Evolutionary conservation across 1,140 invertebrate species (phyloP).

Genomic region (Coptotermes formosanus): DNA sequence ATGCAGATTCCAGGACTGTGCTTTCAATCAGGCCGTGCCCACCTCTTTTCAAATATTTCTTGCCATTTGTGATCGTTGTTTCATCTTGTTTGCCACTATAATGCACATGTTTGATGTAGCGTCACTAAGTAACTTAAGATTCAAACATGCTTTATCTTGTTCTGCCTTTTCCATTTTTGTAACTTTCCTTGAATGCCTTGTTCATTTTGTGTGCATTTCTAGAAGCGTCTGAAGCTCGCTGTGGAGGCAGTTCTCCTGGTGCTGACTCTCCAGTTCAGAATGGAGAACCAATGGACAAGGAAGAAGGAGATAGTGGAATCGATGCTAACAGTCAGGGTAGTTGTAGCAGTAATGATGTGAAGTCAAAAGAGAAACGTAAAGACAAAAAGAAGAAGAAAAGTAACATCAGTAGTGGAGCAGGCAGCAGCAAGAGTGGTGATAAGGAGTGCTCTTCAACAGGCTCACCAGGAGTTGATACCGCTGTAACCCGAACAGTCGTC

Average conservation of each 20-base stretch:
- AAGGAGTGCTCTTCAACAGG: constrained; percentile 25
- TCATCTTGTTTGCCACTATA: too few species aligned
- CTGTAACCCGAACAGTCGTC: background rate
- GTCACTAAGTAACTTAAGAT: background rate
- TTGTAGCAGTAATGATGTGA: constrained; percentile 74
- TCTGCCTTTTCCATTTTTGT: background rate
- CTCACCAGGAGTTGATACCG: background rate
- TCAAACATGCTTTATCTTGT: background rate
- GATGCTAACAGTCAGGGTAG: constrained; percentile 83
- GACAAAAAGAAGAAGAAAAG: constrained; percentile 78
- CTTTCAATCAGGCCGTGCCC: too few species aligned
- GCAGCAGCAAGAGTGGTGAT: constrained; percentile 24
- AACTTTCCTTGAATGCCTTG: background rate
- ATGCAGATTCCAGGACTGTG: too few species aligned
- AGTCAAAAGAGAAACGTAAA: constrained; percentile 62
- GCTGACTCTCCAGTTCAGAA: constrained; percentile 44
- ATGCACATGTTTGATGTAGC: too few species aligned
- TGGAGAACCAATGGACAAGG: constrained; percentile 55
- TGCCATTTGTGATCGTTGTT: too few species aligned
- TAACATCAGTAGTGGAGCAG: background rate
- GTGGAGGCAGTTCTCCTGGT: constrained; percentile 42
- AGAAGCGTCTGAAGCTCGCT: constrained; percentile 34
- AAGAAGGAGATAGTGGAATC: constrained; percentile 83
- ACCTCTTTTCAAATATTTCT: too few species aligned
- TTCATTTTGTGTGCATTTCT: background rate